Conservation (phyloP, 2,113 vertebrate genomes). For the Microcebus griseorufus region DNA sequence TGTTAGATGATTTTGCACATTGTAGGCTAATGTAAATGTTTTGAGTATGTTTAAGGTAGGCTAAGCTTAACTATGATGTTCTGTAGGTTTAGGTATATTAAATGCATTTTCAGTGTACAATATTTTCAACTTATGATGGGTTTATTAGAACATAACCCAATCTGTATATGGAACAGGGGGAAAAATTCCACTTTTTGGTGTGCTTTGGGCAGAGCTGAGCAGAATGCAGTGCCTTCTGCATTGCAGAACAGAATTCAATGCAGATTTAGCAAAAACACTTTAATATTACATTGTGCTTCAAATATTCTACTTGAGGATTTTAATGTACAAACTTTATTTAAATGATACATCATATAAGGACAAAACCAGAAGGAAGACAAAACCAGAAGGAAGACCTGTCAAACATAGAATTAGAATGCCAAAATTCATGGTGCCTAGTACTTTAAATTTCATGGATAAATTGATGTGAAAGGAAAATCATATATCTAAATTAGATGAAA, state of each 20-base stretch:
- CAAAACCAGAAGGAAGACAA: not conserved
- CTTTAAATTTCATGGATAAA: not conserved
- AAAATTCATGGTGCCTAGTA: not conserved
- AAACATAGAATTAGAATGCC: not conserved
- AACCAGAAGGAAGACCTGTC: not conserved
- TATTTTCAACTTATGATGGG: not conserved
- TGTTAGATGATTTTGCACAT: not conserved
- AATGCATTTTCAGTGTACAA: not conserved
- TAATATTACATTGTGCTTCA: not conserved
- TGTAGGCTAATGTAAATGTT: not conserved
- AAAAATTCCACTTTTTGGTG: not conserved
- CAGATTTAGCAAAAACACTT: slow-evolving; percentile 13
- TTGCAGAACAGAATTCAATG: too few species aligned
- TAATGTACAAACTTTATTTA: not conserved
- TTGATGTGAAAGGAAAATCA: not conserved
- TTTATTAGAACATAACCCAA: not conserved
- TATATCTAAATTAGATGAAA: not conserved
- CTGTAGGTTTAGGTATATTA: not conserved
- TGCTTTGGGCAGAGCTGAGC: not conserved
- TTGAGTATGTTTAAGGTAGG: not conserved
- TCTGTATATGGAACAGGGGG: not conserved
- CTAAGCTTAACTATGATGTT: not conserved
- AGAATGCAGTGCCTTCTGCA: not conserved
- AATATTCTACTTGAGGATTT: slow-evolving; percentile 13
- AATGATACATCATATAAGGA: not conserved